Conservation (phyloP, 1,140 invertebrate genomes). For the Wiebesia pumilae region DNA sequence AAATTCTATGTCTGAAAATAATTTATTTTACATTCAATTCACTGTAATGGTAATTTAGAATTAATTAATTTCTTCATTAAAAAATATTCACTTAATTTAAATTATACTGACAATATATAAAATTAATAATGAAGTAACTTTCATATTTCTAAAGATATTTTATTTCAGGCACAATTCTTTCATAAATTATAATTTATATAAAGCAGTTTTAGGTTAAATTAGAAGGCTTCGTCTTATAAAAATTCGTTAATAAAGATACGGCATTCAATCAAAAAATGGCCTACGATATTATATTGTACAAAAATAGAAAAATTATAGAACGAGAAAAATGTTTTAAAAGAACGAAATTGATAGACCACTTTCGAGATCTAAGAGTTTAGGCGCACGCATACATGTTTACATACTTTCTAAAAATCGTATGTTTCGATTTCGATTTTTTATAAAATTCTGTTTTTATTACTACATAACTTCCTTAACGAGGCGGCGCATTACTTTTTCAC, state of each 20-base stretch:
- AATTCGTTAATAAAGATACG: background rate
- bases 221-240: background rate
- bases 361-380: background rate
- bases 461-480: background rate
- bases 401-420: background rate
- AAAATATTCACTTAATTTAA: background rate
- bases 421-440: background rate
- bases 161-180: background rate
- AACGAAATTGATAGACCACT: background rate
- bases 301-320: background rate
- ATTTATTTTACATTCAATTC: too few relatives aligned
- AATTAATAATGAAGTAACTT: background rate
- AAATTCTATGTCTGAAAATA: too few relatives aligned
- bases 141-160: background rate
- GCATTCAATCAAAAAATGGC: background rate
- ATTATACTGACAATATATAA: background rate
- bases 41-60: background rate
- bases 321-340: background rate
- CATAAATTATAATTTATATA: slow-evolving; percentile 17
- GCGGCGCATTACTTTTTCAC: background rate
- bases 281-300: background rate
- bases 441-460: background rate
- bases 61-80: background rate
- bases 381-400: background rate
- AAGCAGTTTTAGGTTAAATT: background rate